Base-by-base conservation (phyloP, 1,140 invertebrate genomes). In the Neodiprion virginianus region DNA sequence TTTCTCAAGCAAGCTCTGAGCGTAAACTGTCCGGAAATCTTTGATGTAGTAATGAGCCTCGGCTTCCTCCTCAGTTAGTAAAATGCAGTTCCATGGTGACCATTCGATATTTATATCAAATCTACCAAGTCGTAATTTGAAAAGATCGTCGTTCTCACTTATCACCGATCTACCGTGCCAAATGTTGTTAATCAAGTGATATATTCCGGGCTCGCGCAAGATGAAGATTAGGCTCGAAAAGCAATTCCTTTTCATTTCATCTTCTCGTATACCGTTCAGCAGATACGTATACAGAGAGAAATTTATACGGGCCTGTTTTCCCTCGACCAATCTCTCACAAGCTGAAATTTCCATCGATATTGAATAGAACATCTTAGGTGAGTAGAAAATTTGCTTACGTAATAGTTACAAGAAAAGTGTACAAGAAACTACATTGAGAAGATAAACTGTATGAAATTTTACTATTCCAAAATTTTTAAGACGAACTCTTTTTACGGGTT, bases 61-160 rank as follows among this genome's bases (percentile, higher is more conserved):
- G 67, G 90, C 90, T 85, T 94, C 93, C 68, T 92, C 89, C 1
- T 90, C 82, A 0, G 93, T 93, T 1, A 94, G 83, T 21, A 94
- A 81, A 72, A 94, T 90, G 78, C 92, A 93, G 80, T 94, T 94
- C 93, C 93, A 94, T 1, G 93, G 93, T 9, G 91, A 89, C 93
- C 93, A 94, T 65, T 91, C 90, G 50, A 90, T 80, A 7, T 90
- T 77, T 1, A 86, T 84, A 50, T 90, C 82, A 88, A 92, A 94
- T 12, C 93, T 85, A 47, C 89, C 89, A 23, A 93, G 79, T 65
- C 91, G 85, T 66, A 94, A 80, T 40, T 90, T 81, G 7, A 90
- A 89, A 12, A 93, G 81, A 77, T 94, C 91, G 17, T 80, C 79
- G 49, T 87, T 88, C 78, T 92, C 92, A 72, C 91, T 93, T 9